Evolutionary conservation across 2,888 invertebrate species (phyloP).

Genomic region (Pardosa pseudoannulata): DNA sequence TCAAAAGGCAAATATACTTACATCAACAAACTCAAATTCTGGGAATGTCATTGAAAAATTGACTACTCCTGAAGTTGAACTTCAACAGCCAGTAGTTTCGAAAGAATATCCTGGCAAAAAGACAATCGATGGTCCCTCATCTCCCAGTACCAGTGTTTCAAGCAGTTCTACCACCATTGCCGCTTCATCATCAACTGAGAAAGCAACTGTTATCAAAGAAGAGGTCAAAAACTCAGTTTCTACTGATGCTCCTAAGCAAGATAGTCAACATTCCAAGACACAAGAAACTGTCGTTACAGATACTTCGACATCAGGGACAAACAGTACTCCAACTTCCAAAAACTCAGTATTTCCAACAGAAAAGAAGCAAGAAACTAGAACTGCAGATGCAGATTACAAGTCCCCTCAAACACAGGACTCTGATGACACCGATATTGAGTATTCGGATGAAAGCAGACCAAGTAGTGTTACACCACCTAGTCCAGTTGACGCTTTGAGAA

Average conservation of each 20-base stretch:
- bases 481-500: constrained; percentile 44
- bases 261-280: not conserved
- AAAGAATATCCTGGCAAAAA: not conserved
- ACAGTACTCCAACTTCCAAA: not conserved
- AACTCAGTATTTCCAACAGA: not conserved
- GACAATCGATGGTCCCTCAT: not conserved
- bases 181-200: not conserved
- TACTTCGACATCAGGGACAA: not conserved
- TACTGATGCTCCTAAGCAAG: not conserved
- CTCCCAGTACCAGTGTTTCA: not conserved
- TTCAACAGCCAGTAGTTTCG: not conserved
- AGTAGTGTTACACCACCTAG: constrained; percentile 21
- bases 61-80: not conserved
- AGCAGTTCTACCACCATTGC: not conserved
- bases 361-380: not conserved
- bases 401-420: not conserved
- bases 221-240: no score
- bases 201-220: no score
- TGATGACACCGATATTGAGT: not conserved
- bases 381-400: not conserved
- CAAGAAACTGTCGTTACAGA: not conserved
- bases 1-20: no score
- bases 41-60: no score
- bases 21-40: no score
- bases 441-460: not conserved